A percentile compares a stretch with the other conserved stretches of the same genome.
Conservation (phyloP, 2,888 invertebrate genomes). For the Agonum fuliginosum region DNA sequence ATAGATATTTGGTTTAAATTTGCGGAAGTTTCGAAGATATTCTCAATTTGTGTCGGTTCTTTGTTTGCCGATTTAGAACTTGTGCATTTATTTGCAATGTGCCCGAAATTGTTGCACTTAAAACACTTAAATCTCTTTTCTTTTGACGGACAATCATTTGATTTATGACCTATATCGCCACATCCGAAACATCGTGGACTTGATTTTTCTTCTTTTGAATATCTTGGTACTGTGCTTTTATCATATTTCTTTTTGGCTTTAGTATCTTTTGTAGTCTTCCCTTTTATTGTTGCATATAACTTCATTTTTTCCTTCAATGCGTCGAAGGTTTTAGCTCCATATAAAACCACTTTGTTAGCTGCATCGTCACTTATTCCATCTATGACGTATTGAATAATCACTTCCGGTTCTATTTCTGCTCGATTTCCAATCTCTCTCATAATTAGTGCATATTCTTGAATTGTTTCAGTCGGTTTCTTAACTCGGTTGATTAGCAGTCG, state of each 20-base stretch:
- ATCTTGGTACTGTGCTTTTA: background rate
- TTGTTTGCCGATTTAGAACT: background rate
- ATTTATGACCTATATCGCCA: background rate
- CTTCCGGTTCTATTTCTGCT: background rate
- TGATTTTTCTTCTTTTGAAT: constrained; percentile 4
- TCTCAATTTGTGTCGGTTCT: background rate
- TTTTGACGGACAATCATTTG: background rate
- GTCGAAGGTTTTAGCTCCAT: constrained; percentile 38
- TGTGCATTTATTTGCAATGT: constrained; percentile 10
- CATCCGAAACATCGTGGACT: background rate
- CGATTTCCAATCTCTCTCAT: constrained; percentile 65
- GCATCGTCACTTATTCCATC: constrained; percentile 42
- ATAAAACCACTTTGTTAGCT: constrained; percentile 27
- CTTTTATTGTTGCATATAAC: constrained; percentile 26
- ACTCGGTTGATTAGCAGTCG: constrained; percentile 55
- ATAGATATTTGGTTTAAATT: background rate
- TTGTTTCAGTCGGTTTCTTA: constrained; percentile 64
- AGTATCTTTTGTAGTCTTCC: constrained; percentile 14
- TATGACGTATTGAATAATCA: constrained; percentile 32
- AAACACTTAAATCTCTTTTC: constrained; percentile 1
- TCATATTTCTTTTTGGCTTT: constrained; percentile 2
- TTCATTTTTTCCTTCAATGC: constrained; percentile 37
- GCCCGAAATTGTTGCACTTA: background rate
- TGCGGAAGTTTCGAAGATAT: no score
- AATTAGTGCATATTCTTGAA: constrained; percentile 66